Evolutionary conservation across 2,113 vertebrate species (phyloP), one percentile per base, ranked within the genome.

Genomic region (Pyrgilauda ruficollis): DNA sequence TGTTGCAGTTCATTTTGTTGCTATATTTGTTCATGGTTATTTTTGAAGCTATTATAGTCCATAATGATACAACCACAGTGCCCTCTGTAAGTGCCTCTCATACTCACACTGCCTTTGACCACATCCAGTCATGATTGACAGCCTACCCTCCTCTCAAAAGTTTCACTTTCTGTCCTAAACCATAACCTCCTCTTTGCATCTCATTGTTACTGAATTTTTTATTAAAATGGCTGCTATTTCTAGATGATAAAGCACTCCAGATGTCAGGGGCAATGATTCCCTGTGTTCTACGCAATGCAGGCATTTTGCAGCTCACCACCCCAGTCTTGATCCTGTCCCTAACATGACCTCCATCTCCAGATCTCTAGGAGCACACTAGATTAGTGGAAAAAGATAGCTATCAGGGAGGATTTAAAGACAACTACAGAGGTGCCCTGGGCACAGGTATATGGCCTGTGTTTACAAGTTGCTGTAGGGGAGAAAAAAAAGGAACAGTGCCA

Each of bases 11-110:
- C 70, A 33, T 76, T 91, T 87, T 68, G 90, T 90, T 91, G 82
- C 96, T 95, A 88, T 95, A 88, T 94, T 96, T 88, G 95, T 87
- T 86, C 94, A 76, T 53, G 50, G 79, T 49, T 96, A 92, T 95
- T 95, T 94, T 49, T 90, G 95, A 94, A 95, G 88, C 85, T 80
- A 58, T 94, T 94, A 90, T 91, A 68, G 88, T 77, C 43, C 0
- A 0, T 80, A 88, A 69, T 13, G 88, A 49, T 79, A 90, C 41
- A 93, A 80, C 58, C 46, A 62, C 4, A 0, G 72, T 30, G 63
- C 44, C 79, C 58, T 75, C 47, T 61, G 1, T n/a, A 53, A 92
- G 73, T 56, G 27, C 11, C 46, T 73, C 37, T 77, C 0, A 6
- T n/a, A 27, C 62, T n/a, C 50, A 43, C 44, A 2, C 27, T 76